Conservation (phyloP, 2,797 vertebrate genomes). For the Platalea minor region DNA sequence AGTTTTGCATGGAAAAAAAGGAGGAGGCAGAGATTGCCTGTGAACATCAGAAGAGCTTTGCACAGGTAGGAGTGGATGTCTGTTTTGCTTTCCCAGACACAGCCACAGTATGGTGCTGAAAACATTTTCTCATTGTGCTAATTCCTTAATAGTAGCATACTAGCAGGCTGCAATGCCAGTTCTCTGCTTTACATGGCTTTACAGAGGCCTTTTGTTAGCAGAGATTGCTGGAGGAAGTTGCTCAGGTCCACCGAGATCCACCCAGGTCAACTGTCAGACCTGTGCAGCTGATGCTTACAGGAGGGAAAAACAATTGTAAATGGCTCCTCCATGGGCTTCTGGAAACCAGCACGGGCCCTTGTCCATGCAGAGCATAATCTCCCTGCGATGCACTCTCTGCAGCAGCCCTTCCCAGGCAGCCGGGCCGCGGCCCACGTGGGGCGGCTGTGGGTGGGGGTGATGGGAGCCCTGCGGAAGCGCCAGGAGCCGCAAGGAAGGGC, state of each 20-base stretch:
- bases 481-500: neutral
- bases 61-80: neutral
- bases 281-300: neutral
- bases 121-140: neutral
- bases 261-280: neutral
- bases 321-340: neutral
- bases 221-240: neutral
- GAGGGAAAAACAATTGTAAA: neutral
- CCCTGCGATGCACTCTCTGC: rapidly evolving
- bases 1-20: neutral
- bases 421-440: neutral
- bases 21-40: neutral
- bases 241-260: neutral
- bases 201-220: slow-evolving; percentile 36
- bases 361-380: rapidly evolving
- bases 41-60: neutral
- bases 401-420: neutral
- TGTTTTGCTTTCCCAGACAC: neutral
- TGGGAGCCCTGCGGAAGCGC: neutral
- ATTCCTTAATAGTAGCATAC: neutral
- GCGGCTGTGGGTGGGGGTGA: neutral
- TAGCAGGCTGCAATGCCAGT: neutral
- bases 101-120: neutral
- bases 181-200: neutral
- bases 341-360: neutral